phyloP scores from a whole-genome alignment of 2,888 invertebrate species.

The Helicoverpa assulta region DNA sequence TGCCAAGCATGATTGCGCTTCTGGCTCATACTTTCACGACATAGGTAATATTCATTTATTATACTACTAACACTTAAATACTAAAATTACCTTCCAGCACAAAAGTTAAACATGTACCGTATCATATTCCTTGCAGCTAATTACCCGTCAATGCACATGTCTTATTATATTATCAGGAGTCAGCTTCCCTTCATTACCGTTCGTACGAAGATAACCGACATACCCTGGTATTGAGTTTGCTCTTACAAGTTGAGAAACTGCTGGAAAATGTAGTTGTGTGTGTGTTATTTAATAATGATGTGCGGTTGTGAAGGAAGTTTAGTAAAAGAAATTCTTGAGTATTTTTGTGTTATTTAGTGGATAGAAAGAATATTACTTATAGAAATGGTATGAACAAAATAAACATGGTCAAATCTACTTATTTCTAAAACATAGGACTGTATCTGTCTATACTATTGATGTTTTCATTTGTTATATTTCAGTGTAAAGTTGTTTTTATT shows the following conservation, averaged over 20 bases:
- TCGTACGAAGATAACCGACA: constrained; percentile 49
- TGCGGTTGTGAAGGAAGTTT: background rate
- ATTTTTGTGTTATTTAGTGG: background rate
- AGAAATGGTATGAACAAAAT: no score
- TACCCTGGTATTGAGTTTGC: constrained; percentile 77
- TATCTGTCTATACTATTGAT: no score
- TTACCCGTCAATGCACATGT: constrained; percentile 40
- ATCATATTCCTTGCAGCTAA: constrained; percentile 35
- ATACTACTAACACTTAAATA: no score
- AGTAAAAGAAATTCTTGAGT: background rate
- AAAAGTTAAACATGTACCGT: constrained; percentile 13
- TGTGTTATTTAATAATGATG: constrained; percentile 3
- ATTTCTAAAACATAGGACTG: no score
- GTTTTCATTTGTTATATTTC: no score
- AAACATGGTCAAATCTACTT: no score
- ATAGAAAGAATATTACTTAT: background rate
- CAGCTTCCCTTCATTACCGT: constrained; percentile 74
- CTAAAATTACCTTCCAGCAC: background rate
- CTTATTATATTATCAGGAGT: constrained; percentile 71
- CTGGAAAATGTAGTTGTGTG: constrained; percentile 9
- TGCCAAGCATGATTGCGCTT: no score
- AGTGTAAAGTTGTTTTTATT: no score
- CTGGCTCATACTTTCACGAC: no score
- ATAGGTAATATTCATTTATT: no score
- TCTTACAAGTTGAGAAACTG: constrained; percentile 70